Base-by-base conservation (phyloP, 1,140 invertebrate genomes). In the Cotesia glomerata region DNA sequence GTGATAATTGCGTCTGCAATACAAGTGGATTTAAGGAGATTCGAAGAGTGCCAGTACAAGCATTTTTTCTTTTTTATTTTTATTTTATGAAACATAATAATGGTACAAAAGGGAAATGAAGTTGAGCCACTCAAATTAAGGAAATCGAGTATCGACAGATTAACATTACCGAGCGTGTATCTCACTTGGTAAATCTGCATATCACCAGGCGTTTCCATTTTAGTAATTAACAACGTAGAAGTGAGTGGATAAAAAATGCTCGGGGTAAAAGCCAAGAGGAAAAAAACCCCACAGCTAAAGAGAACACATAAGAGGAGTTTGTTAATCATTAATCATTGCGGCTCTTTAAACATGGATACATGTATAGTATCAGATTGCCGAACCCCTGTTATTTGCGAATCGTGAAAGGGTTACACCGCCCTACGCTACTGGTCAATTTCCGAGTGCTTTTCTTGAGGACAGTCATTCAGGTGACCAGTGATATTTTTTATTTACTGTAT, bases 281-380 rank as follows among this genome's bases (percentile, higher is more conserved):
- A 77, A 77, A 77, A 68, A 74, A 65, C 75, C 68, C 26, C 26
- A 26, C 39, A 64, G 51, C 52, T 9, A 67, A 34, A 67, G 49
- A 51, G 39, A 18, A 49, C 26, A 36, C 13, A 66, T 18, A 52
- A 18, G 18, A 67, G 11, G 26, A 9, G 39, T 64, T 18, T 49
- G 9, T 58, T 61, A 51, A 74, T 75, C 75, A 79, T 79, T 79
- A 79, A 79, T 79, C 78, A 79, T 76, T 65, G 63, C 59, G 69
- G 69, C 39, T 67, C 71, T 71, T 56, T 69, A 69, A 52, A 68
- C 54, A 70, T 51, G 64, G 73, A 73, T 63, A 63, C 67, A 69
- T 52, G 71, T 26, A 26, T 26, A 66, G 58, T 76, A 77, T 78
- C 76, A 74, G 75, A 77, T 76, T 75, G 72, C 73, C 71, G 59